These are phyloP conservation scores for Gnathonemus longibarbis DNA, from an alignment of 2,113 vertebrate genomes.

Conservation along the genomic window DNA sequence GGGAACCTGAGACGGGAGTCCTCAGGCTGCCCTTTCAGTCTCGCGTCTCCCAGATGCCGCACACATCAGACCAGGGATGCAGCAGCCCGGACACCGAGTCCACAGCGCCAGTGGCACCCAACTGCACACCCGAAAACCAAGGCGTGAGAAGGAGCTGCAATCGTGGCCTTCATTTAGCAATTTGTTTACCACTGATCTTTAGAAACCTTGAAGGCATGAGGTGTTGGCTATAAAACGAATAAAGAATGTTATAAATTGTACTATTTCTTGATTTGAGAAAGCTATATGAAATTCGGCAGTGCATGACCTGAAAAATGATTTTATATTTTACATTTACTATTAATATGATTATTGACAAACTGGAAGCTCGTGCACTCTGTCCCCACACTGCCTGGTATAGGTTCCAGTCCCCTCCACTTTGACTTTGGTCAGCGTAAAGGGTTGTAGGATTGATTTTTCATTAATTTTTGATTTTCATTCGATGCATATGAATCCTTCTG, in stretches of 20 bases:
- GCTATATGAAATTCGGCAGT: not conserved
- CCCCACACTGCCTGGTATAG: not conserved
- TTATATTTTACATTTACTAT: not conserved
- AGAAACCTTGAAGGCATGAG: not conserved
- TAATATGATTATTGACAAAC: not conserved
- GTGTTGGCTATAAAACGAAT: not conserved
- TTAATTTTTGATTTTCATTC: not conserved
- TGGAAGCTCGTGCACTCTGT: not conserved
- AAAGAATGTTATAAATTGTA: not conserved
- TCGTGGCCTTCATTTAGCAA: not conserved
- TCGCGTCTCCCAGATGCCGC: not conserved
- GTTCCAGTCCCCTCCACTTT: not conserved
- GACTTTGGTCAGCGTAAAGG: not conserved
- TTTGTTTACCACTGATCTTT: not conserved
- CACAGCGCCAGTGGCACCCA: not conserved
- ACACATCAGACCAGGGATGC: not conserved
- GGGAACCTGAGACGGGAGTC: constrained; percentile 9
- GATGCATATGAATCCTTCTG: not conserved
- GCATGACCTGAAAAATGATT: not conserved
- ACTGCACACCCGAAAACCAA: not conserved
- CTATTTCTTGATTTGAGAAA: not conserved
- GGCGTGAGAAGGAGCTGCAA: not conserved
- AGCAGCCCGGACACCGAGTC: not conserved
- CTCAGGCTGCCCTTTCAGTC: not conserved
- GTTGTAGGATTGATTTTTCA: not conserved